Conservation (phyloP, 92 coral and sea anemone species). For the Palythoa grandiflora region DNA sequence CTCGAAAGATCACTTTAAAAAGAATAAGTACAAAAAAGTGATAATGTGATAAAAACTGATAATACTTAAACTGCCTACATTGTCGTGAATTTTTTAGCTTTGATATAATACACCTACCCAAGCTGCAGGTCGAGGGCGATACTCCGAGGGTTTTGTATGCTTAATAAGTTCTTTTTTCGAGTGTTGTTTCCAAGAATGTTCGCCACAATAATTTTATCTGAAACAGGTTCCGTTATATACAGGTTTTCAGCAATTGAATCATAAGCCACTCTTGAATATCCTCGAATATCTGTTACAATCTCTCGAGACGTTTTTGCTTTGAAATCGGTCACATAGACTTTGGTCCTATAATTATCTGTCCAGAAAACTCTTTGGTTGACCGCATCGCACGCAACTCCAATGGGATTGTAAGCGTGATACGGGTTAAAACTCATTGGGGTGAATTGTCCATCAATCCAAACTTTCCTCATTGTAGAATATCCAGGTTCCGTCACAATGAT, state of each 20-base stretch:
- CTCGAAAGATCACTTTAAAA: no score
- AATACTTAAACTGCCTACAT: no score
- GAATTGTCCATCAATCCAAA: neutral
- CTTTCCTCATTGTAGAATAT: neutral
- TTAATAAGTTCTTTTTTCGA: slow-evolving; percentile 13
- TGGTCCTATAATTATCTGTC: neutral
- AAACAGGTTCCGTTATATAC: slow-evolving; percentile 7
- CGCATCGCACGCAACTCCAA: slow-evolving; percentile 36
- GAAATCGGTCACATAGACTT: slow-evolving; percentile 26
- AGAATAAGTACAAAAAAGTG: no score
- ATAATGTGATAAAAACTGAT: no score
- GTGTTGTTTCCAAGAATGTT: slow-evolving; percentile 21
- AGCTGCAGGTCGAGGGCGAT: slow-evolving; percentile 9
- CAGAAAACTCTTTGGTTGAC: slow-evolving; percentile 25
- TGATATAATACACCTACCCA: slow-evolving; percentile 12
- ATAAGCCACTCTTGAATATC: slow-evolving; percentile 27
- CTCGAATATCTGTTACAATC: neutral
- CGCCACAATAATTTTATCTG: neutral
- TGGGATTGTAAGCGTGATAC: slow-evolving; percentile 3
- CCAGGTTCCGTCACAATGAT: slow-evolving; percentile 39
- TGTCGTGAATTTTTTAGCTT: no score
- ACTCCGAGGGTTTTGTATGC: slow-evolving; percentile 1
- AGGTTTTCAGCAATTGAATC: slow-evolving; percentile 24
- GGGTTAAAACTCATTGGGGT: neutral
- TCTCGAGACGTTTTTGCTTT: neutral